Evolutionary conservation across 2,888 invertebrate genomes (phyloP).

Genomic region (Furcula furcula): DNA sequence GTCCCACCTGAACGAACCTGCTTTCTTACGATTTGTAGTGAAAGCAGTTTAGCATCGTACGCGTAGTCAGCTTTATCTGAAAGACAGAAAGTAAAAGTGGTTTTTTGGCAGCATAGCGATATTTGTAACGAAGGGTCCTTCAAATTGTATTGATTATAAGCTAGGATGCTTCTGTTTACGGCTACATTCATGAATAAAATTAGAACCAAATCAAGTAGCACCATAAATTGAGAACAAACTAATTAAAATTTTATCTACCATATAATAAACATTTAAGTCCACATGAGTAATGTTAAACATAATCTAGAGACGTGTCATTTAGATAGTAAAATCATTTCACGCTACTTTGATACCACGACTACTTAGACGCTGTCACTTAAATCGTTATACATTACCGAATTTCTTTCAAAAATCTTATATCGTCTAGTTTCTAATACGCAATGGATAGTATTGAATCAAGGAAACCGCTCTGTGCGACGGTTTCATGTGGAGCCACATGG

Average conservation of each 20-base stretch:
- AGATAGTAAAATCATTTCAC: conserved; percentile 20
- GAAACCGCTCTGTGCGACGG: conserved; percentile 11
- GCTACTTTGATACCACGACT: conserved; percentile 11
- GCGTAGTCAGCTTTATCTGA: too few relatives aligned
- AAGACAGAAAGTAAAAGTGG: too few relatives aligned
- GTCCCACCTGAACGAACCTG: too few relatives aligned
- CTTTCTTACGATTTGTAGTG: too few relatives aligned
- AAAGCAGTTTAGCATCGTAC: too few relatives aligned
- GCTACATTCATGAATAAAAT: too few relatives aligned
- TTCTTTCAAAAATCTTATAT: neutral
- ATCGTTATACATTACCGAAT: conserved; percentile 8
- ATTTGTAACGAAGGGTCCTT: too few relatives aligned
- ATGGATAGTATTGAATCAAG: conserved; percentile 11
- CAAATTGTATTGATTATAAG: too few relatives aligned
- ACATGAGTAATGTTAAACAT: conserved; percentile 23
- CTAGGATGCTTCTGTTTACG: too few relatives aligned
- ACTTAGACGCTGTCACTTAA: conserved; percentile 5
- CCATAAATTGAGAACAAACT: too few relatives aligned
- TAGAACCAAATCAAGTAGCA: too few relatives aligned
- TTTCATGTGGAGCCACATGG: conserved; percentile 48
- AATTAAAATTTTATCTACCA: conserved; percentile 20
- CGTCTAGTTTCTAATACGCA: conserved; percentile 6
- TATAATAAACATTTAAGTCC: conserved; percentile 15
- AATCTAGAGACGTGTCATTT: conserved; percentile 29
- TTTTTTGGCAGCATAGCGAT: too few relatives aligned